Evolutionary conservation across 1,140 invertebrate genomes (phyloP), one percentile per base, ranked within the genome.

Genomic region (Frieseomelitta varia): DNA sequence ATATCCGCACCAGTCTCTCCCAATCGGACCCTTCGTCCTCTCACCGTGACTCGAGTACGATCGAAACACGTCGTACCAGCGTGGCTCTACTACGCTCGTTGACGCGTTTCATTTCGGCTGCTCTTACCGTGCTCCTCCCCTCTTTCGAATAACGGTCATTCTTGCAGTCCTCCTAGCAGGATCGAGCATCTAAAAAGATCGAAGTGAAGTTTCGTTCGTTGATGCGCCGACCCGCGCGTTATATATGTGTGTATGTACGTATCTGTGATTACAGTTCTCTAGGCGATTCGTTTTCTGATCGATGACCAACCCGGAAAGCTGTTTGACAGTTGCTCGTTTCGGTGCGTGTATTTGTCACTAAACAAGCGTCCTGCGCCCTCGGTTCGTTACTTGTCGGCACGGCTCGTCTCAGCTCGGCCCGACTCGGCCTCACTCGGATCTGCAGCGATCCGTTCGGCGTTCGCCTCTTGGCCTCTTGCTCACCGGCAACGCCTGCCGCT

Each of bases 331-430:
- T 83, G 30, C 34, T 30, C 14, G 51, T 77, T 65, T 72, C 77
- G 17, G 19, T 80, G 81, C n/a, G 34, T 80, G 39, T 27, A 55
- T 79, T 79, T 79, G 86, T 79, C 81, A 77, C 86, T 79, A 76
- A 69, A 80, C 68, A 74, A 72, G 75, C 80, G 87, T 80, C 73
- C 63, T 81, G 84, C 78, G 74, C 67, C 58, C 82, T 76, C 58
- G 24, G 58, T 80, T 84, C 69, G 76, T 74, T 65, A 81, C 56
- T 81, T 76, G 71, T 79, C 89, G 87, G 78, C 53, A 34, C 79
- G 61, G 30, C 63, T 90, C 89, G 86, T 71, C 77, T 69, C 69
- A 39, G 81, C 81, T 87, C 88, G 83, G 85, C 80, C 79, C 82
- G 34, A 34, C 27, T 88, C 88, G 81, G 81, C 78, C 34, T 34